These are phyloP conservation scores for Drosophila neonasuta DNA, from an alignment of 2,888 invertebrate genomes.

Conservation along the genomic window DNA sequence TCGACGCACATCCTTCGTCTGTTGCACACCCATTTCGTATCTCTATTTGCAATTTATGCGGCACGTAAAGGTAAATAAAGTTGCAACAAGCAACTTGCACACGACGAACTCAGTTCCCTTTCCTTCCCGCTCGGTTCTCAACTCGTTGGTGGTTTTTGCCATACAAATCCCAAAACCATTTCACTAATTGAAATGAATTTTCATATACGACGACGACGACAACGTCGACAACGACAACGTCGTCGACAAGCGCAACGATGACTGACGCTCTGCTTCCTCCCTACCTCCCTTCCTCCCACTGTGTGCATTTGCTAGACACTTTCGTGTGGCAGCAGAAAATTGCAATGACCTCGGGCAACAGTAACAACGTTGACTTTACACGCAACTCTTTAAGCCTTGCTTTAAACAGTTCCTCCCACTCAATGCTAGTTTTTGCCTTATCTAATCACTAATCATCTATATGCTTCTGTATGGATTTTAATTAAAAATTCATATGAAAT, in stretches of 20 bases:
- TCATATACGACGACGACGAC: slow-evolving; percentile 52
- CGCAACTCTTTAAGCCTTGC: slow-evolving; percentile 21
- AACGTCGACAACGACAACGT: slow-evolving; percentile 11
- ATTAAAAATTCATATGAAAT: slow-evolving; percentile 36
- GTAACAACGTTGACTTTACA: slow-evolving; percentile 46
- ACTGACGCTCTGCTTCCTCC: neutral
- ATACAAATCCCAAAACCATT: slow-evolving; percentile 78
- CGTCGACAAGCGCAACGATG: slow-evolving; percentile 39
- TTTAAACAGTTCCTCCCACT: slow-evolving; percentile 10
- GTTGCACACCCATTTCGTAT: slow-evolving; percentile 46
- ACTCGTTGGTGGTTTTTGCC: slow-evolving; percentile 54
- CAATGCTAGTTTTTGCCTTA: neutral
- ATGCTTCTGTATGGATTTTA: slow-evolving; percentile 14
- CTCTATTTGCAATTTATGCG: slow-evolving; percentile 71
- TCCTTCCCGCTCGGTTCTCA: neutral
- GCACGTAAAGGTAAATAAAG: slow-evolving; percentile 68
- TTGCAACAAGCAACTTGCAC: slow-evolving; percentile 59
- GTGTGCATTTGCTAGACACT: slow-evolving; percentile 54
- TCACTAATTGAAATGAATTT: slow-evolving; percentile 80
- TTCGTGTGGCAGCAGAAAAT: slow-evolving; percentile 59
- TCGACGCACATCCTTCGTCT: slow-evolving; percentile 8
- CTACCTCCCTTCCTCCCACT: neutral
- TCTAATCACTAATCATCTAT: slow-evolving; percentile 3
- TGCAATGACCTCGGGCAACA: slow-evolving; percentile 70
- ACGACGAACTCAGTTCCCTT: slow-evolving; percentile 18